Base-by-base conservation (phyloP, 2,797 vertebrate species). In the Hydrolagus colliei region DNA sequence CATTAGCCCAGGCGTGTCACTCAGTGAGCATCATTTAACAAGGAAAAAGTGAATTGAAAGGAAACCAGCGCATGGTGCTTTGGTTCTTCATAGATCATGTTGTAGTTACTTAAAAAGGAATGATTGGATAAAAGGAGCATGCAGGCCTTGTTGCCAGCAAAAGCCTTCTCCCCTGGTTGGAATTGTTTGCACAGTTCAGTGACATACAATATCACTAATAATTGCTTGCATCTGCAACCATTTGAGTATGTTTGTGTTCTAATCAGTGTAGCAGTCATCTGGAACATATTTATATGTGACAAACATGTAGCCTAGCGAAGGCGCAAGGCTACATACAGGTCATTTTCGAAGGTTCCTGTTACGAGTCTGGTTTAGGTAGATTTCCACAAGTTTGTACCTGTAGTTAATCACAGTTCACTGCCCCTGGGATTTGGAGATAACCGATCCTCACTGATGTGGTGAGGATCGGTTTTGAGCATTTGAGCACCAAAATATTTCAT, bases 191-290 rank as follows among this genome's bases (percentile, higher is more conserved):
- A 84, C 10, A 67, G 79, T 84, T 71, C 79, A 84, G 79, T 27
- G 52, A 84, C 71, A 84, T 84, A 84, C 79, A 84, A 41, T 71
- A 84, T 84, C 79, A 18, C 32, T 84, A 84, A 84, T 84, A 84
- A 84, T 84, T 84, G 32, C 79, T 84, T 71, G 65, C 79, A 84
- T 84, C 65, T 84, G 79, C 65, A 84, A 84, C 79, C 79, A 71
- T 84, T 84, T 84, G 79, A 71, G 71, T 67, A 84, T 68, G 65
- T 84, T 84, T 84, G 79, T 18, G 0, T 84, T 84, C 79, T 67
- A 84, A 84, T 84, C 79, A 84, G 65, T 52, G 65, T 71, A 41
- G 79, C 79, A 52, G 79, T 84, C 79, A 84, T 84, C 63, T 84
- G 79, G 79, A 84, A 84, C 79, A 71, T 84, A 84, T 84, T 84